phyloP scores from a whole-genome alignment of 1,140 invertebrate species.

The Stratiolaelaps scimitus region DNA sequence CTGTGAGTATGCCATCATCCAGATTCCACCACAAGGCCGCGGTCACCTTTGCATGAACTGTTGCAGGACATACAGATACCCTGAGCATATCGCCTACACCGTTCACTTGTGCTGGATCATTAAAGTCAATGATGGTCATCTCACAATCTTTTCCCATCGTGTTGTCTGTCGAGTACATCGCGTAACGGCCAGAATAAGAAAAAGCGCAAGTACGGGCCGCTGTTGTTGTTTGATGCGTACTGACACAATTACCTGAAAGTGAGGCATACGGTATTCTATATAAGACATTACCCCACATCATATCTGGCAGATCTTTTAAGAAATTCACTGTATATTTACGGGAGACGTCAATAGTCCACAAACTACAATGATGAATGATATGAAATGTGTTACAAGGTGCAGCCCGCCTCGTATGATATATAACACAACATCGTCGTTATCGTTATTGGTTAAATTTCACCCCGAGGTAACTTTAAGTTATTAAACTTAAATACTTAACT shows the following conservation, averaged over 20 bases:
- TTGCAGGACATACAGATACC: conserved; percentile 49
- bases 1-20: conserved; percentile 81
- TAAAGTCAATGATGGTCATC: conserved; percentile 56
- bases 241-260: conserved; percentile 44
- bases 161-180: conserved; percentile 83
- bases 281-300: conserved; percentile 19
- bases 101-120: conserved; percentile 36
- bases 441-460: no score
- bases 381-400: no score
- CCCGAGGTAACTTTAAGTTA: no score
- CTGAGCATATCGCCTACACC: conserved; percentile 8
- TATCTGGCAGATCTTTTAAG: no score
- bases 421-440: no score
- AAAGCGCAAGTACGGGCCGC: conserved; percentile 81
- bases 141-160: conserved; percentile 78
- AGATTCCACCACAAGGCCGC: conserved; percentile 80
- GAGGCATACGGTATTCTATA: conserved; percentile 28
- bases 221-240: conserved; percentile 63
- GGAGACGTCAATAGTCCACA: no score
- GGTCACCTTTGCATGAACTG: conserved; percentile 59
- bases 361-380: no score
- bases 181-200: conserved; percentile 79
- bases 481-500: no score
- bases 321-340: no score
- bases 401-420: no score